Conservation (phyloP, 2,113 vertebrate genomes). For the Calidris pygmaea region DNA sequence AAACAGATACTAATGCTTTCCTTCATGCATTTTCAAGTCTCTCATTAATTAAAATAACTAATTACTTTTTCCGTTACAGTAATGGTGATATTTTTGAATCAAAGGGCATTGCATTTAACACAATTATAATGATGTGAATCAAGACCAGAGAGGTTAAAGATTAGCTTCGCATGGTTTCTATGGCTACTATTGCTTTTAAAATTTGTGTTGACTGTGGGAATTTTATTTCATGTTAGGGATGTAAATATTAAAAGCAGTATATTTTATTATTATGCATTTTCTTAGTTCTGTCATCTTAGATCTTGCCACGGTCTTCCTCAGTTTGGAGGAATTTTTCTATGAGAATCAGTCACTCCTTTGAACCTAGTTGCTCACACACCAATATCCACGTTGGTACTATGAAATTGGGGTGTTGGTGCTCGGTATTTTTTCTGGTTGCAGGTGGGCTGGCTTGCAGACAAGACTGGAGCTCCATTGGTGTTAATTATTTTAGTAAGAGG, state of each 20-base stretch:
- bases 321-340: not conserved
- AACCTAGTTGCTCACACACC: not conserved
- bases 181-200: not conserved
- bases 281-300: not conserved
- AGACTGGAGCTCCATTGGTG: not conserved
- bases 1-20: not conserved
- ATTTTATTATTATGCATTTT: not conserved
- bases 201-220: not conserved
- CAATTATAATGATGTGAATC: slow-evolving; percentile 10
- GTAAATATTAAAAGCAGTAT: not conserved
- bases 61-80: slow-evolving; percentile 32
- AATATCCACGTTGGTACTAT: not conserved
- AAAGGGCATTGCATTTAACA: slow-evolving; percentile 44
- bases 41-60: slow-evolving; percentile 41
- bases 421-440: not conserved
- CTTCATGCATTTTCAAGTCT: not conserved
- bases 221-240: not conserved
- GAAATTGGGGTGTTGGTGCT: not conserved
- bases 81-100: slow-evolving; percentile 35
- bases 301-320: not conserved
- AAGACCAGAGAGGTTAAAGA: slow-evolving; percentile 28
- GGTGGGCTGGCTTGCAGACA: not conserved
- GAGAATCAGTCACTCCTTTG: not conserved
- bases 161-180: not conserved
- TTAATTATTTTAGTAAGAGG: not conserved